Evolutionary conservation across 1,140 invertebrate species (phyloP), one percentile per base, ranked within the genome.

Genomic region (Drosophila micromelanica): DNA sequence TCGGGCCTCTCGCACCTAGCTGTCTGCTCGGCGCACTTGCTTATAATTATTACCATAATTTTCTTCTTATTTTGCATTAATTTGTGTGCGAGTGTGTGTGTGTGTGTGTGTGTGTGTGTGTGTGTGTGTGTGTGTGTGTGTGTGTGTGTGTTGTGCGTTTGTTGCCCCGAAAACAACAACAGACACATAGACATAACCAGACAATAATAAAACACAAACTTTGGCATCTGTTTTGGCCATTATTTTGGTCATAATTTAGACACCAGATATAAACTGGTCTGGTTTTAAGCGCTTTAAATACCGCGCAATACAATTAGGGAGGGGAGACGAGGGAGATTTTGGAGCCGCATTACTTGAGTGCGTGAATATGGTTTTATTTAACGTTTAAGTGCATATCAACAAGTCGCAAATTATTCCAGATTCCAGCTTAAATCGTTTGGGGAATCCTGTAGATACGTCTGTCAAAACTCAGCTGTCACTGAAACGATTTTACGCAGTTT

Each of bases 41-140:
- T 84, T 78, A 89, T 89, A 89, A 89, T 89, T 90, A 89, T 89
- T 89, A 89, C 76, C 84, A 89, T 89, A 89, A 89, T 89, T 89
- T 79, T 84, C 64, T 74, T 89, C 76, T 84, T 84, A 84, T 80
- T 89, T 89, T 68, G 84, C 84, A 84, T 87, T 79, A 76, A 73
- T 77, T 76, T 71, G 59, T 64, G 32, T 38, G 30, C 54, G 27
- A 46, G 57, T 63, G 32, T 60, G 46, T 61, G 8, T 52, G 15
- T 65, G 40, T 55, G 30, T 15, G 35, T 30, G 5, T 46, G 23
- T 27, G 23, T 27, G 23, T 27, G 30, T 56, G 42, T 57, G 51
- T 56, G 32, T 60, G 46, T 61, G 8, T 52, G 15, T 65, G 40
- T 55, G 30, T 15, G 35, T 30, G 5, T 46, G 23, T 27, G 23